phyloP scores from a whole-genome alignment of 2,888 invertebrate species.

The Acleris laterana region DNA sequence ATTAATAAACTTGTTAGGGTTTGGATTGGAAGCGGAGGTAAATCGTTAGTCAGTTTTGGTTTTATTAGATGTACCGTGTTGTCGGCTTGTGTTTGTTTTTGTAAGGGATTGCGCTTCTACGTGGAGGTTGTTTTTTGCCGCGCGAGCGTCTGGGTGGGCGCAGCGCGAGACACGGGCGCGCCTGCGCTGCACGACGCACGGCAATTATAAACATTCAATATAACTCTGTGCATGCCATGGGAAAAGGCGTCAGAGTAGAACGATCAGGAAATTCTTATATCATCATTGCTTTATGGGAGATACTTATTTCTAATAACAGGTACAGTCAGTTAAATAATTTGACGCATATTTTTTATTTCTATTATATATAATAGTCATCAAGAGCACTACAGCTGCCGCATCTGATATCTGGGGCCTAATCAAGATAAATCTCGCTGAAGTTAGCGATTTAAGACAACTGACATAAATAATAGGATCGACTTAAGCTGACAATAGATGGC shows the following conservation, averaged over 20 bases:
- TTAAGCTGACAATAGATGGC: too few species aligned
- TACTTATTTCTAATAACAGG: not conserved
- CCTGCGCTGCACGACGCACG: constrained; percentile 57
- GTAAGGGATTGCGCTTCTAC: constrained; percentile 59
- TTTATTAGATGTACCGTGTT: constrained; percentile 81
- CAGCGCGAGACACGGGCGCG: constrained; percentile 76
- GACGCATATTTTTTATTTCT: too few species aligned
- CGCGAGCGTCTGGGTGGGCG: constrained; percentile 77
- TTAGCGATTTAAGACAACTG: too few species aligned
- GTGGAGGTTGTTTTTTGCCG: constrained; percentile 70
- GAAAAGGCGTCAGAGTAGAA: constrained; percentile 69
- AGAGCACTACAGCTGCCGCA: too few species aligned
- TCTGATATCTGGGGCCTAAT: too few species aligned
- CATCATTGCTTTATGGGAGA: constrained; percentile 44
- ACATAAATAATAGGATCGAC: too few species aligned
- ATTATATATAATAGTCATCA: too few species aligned
- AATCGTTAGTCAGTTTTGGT: constrained; percentile 75
- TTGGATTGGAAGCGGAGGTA: constrained; percentile 79
- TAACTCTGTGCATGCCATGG: constrained; percentile 52
- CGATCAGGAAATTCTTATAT: constrained; percentile 61
- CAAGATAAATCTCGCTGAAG: too few species aligned
- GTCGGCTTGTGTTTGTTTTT: constrained; percentile 80
- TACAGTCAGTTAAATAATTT: not conserved
- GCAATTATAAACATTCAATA: constrained; percentile 70
- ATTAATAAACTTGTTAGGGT: constrained; percentile 84